Base-by-base conservation (phyloP, 2,888 invertebrate species). In the Harmothoe impar region DNA sequence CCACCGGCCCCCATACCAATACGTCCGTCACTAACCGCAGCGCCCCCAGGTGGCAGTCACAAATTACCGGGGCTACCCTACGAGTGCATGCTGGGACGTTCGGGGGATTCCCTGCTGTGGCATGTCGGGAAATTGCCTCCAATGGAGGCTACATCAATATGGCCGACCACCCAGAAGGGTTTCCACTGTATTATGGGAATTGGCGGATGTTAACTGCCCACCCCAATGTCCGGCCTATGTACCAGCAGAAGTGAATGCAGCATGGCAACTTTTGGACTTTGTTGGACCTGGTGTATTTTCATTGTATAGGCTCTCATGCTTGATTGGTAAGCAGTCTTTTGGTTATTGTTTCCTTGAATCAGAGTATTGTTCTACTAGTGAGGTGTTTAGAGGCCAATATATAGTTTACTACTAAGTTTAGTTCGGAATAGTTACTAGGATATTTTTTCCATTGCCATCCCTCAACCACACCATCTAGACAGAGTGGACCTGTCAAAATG, bases 81-180 rank as follows among this genome's bases (percentile, higher is more conserved):
- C 5, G 72, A 72, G n/a, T 72, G 72, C 72, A 25, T 25, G 15
- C 72, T 7, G 7, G n/a, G 72, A 25, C 29, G n/a, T 72, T 29
- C 25, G 25, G 29, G 15, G 72, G 72, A 72, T 72, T 72, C 72
- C 72, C 72, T 29, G 0, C 0, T 29, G 29, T 72, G 72, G 72
- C 72, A 72, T 72, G 72, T 29, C 72, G 72, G 72, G 72, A 72
- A 72, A 72, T 72, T 72, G 72, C n/a, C n/a, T 72, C 72, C 72
- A 29, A 72, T 72, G 5, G 72, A 5, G 62, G 62, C 62, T 43
- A 43, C 62, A n/a, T 62, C 62, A 62, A 20, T n/a, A n/a, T n/a
- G 23, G 62, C 23, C 62, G 62, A n/a, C 62, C 62, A 43, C 29
- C n/a, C 25, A 72, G 29, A 29, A 29, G 72, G 29, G 72, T 62